A percentile compares a stretch with the other conserved stretches of the same genome.
Conservation (phyloP, 1,140 invertebrate species). For the Anagrus nilaparvatae region DNA sequence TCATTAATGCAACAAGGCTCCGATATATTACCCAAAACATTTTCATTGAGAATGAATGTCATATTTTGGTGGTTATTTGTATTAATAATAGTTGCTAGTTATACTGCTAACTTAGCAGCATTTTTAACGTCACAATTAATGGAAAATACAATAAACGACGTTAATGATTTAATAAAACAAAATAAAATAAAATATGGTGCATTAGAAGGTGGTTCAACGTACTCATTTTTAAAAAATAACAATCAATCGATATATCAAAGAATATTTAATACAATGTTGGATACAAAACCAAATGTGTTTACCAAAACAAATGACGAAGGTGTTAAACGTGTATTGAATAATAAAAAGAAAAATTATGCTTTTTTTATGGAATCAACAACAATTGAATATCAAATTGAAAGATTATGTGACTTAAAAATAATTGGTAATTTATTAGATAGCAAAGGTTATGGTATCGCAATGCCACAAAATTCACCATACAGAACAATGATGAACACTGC, state of each 20-base stretch:
- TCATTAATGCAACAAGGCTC: slow-evolving; percentile 74
- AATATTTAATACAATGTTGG: slow-evolving; percentile 76
- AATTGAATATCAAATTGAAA: slow-evolving; percentile 54
- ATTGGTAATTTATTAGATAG: slow-evolving; percentile 67
- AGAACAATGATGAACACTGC: slow-evolving; percentile 59
- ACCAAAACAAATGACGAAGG: slow-evolving; percentile 72
- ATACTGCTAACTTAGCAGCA: slow-evolving; percentile 91
- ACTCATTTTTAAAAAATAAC: slow-evolving; percentile 39
- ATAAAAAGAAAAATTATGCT: slow-evolving; percentile 52
- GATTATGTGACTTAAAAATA: slow-evolving; percentile 65
- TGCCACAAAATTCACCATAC: slow-evolving; percentile 63
- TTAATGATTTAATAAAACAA: slow-evolving; percentile 82
- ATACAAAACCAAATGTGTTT: slow-evolving; percentile 69
- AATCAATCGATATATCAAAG: slow-evolving; percentile 60
- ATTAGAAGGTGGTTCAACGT: slow-evolving; percentile 61
- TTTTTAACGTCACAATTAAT: slow-evolving; percentile 87
- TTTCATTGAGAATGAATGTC: slow-evolving; percentile 64
- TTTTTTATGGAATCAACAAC: slow-evolving; percentile 62
- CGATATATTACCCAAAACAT: slow-evolving; percentile 44
- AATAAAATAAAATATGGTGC: slow-evolving; percentile 81
- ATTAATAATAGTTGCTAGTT: slow-evolving; percentile 87
- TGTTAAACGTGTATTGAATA: slow-evolving; percentile 64
- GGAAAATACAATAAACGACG: slow-evolving; percentile 70
- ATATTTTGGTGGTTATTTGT: slow-evolving; percentile 95
- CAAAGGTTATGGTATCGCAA: slow-evolving; percentile 72